Evolutionary conservation across 2,888 invertebrate genomes (phyloP), one percentile per base, ranked within the genome.

Genomic region (Nomada ferruginata): DNA sequence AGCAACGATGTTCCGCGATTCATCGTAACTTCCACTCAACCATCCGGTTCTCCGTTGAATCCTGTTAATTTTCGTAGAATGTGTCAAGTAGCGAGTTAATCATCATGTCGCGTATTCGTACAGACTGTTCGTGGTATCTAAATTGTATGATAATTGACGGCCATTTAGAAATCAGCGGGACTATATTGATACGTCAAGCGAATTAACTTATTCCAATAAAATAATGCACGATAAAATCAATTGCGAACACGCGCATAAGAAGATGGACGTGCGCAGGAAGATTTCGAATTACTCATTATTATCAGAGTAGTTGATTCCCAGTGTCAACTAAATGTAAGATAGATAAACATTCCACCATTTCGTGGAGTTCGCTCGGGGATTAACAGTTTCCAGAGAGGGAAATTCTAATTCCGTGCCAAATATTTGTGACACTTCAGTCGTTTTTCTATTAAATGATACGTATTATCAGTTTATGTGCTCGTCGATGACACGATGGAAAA

Each of bases 201-300:
- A 7, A 36, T 36, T 36, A 36, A 36, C 36, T 7, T 7, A 5
- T 7, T 36, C 36, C 7, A 36, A 36, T 36, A 36, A 36, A 36
- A 36, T 36, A 36, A 36, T 36, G 36, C 5, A 10, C 23, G 23
- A 7, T 9, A 11, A 23, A 63, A 23, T 20, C 36, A 53, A 42
- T 53, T 55, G 53, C 23, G 23, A 55, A 55, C 15, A 20, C 50
- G 20, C n/a, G n/a, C 7, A 10, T n/a, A 2, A 5, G 13, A 9
- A 20, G 36, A 15, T 36, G 36, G 42, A 13, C 15, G 2, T 15
- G 26, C 57, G 44, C 11, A 23, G 9, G 2, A 47, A n/a, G 26
- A 69, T n/a, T 59, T 23, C 26, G 18, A 57, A 13, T 69, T 57
- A 69, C 57, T 59, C 26, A 1, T 57, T 44, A 23, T 26, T 44